Conservation (phyloP, 2,797 vertebrate species). For the Notoglanidium macrostoma region DNA sequence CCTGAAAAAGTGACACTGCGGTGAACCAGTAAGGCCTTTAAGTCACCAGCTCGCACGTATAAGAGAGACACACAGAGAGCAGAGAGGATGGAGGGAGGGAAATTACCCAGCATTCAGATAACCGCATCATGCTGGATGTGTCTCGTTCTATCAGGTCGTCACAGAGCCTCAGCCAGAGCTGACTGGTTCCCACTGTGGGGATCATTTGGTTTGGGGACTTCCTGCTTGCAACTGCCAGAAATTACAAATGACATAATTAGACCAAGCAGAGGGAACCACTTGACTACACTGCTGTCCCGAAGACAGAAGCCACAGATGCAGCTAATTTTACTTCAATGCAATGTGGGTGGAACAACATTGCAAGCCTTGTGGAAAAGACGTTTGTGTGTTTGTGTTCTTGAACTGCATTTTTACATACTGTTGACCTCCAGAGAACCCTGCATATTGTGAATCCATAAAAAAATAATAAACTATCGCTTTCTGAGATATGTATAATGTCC, state of each 20-base stretch:
- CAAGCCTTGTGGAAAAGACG: slow-evolving; percentile 53
- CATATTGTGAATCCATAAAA: background rate
- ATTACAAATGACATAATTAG: slow-evolving; percentile 80
- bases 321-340: slow-evolving; percentile 72
- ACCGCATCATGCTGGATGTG: slow-evolving; percentile 74
- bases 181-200: slow-evolving; percentile 55
- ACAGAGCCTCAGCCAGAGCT: slow-evolving; percentile 59
- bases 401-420: background rate
- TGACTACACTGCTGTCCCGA: slow-evolving; percentile 60
- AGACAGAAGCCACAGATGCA: slow-evolving; percentile 71
- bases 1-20: slow-evolving; percentile 32
- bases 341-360: slow-evolving; percentile 73
- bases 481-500: background rate
- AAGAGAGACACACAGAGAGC: slow-evolving; percentile 38
- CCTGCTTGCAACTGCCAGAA: slow-evolving; percentile 72
- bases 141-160: slow-evolving; percentile 70
- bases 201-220: slow-evolving; percentile 67
- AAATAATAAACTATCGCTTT: background rate
- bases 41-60: slow-evolving; percentile 38
- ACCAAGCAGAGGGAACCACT: slow-evolving; percentile 64
- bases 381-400: background rate
- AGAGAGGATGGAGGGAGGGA: slow-evolving; percentile 41
- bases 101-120: slow-evolving; percentile 65
- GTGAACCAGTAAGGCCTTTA: slow-evolving; percentile 43
- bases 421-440: background rate